Evolutionary conservation across 1,140 invertebrate species (phyloP), one percentile per base, ranked within the genome.

Genomic region (Diploscapter pachys): DNA sequence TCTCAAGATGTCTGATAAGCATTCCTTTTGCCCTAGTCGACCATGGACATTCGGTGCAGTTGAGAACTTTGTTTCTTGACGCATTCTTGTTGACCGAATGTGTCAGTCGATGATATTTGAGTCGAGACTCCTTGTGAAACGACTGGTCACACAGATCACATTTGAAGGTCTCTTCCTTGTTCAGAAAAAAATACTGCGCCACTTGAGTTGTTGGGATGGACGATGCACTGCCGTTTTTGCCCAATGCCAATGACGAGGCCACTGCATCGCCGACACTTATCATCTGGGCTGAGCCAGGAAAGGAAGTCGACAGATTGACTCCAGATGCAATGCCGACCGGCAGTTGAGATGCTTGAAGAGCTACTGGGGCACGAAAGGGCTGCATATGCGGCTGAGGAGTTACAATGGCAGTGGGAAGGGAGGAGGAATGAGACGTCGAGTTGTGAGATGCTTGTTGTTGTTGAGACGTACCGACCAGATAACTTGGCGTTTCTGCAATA

Each of bases 91-190:
- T 84, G 55, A 85, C 79, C 11, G 80, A 69, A 72, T 85, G 83
- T 8, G 83, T 85, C 56, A 83, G 78, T 50, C 73, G 74, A 73
- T 85, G 83, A 8, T 83, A 66, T 50, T 59, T 66, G n/a, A 83
- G 68, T 4, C 85, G 84, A 8, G 72, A 72, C 55, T 75, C 71
- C 73, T 85, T 85, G 5, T 82, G 79, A 70, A 85, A 85, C 50
- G 83, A 80, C 2, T 79, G 77, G 50, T 77, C 79, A 66, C 83
- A 85, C 56, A 75, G 64, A 11, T 79, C 76, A 55, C 83, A 85
- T 56, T 76, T 76, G n/a, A 75, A 72, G 8, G 72, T 70, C 51
- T 79, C 73, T 9, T 67, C 54, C 50, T 82, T 80, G 2, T 49
- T 50, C 54, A 80, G 13, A 63, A 54, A 2, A 11, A 51, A 54